Evolutionary conservation across 2,113 vertebrate genomes (phyloP).

Genomic region (Gobio gobio): DNA sequence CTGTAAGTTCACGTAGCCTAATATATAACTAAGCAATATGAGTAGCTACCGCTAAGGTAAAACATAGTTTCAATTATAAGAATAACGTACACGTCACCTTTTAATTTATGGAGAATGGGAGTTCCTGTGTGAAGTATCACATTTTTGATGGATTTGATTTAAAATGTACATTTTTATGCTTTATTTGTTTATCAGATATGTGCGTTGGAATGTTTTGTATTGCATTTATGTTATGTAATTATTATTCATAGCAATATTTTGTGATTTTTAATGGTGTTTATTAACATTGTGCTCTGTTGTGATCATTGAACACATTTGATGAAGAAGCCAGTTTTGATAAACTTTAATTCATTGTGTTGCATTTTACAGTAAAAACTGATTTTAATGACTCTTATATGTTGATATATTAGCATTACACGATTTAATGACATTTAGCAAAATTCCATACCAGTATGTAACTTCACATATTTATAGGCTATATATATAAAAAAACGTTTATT

Average conservation of each 20-base stretch:
- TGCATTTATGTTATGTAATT: neutral
- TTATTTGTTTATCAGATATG: neutral
- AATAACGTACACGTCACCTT: neutral
- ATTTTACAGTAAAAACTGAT: neutral
- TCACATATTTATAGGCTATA: too few species aligned
- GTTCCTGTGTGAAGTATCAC: neutral
- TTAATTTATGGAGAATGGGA: neutral
- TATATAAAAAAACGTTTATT: too few species aligned
- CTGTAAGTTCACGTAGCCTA: neutral
- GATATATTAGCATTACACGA: neutral
- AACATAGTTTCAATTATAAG: neutral
- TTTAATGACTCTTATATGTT: neutral
- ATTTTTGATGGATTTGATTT: neutral
- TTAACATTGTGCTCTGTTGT: neutral
- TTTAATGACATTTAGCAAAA: neutral
- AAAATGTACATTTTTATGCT: neutral
- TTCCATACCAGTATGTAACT: neutral
- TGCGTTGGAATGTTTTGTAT: neutral
- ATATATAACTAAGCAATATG: neutral
- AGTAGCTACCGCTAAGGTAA: neutral
- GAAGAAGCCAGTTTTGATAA: neutral
- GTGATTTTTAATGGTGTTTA: neutral
- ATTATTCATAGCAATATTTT: neutral
- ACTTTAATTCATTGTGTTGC: neutral
- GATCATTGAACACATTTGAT: neutral